phyloP scores from a whole-genome alignment of 2,888 invertebrate genomes.

The Sicus ferrugineus region DNA sequence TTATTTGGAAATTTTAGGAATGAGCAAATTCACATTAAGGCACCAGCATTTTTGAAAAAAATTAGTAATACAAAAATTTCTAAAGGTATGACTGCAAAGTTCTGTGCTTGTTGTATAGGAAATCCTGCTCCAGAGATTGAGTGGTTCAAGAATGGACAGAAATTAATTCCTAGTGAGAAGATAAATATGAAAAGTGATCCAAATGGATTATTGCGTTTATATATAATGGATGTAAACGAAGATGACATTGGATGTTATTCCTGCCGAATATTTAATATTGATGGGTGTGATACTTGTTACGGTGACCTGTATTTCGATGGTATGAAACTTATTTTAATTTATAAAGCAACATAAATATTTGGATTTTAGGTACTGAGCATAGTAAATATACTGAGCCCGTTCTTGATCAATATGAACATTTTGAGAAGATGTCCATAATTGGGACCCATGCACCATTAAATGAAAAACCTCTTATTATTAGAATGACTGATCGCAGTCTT shows the following conservation, averaged over 20 bases:
- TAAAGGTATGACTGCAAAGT: constrained; percentile 88
- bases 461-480: constrained; percentile 90
- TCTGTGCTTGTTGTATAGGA: constrained; percentile 91
- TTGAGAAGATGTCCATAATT: constrained; percentile 79
- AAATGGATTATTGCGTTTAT: constrained; percentile 77
- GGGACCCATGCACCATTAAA: constrained; percentile 88
- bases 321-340: constrained; percentile 53
- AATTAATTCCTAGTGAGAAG: constrained; percentile 82
- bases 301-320: constrained; percentile 84
- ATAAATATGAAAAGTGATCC: constrained; percentile 82
- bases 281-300: constrained; percentile 83
- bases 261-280: constrained; percentile 82
- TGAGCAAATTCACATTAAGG: constrained; percentile 77
- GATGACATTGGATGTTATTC: constrained; percentile 86
- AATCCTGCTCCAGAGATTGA: constrained; percentile 88
- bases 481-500: constrained; percentile 88
- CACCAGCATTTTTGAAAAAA: constrained; percentile 87
- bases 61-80: constrained; percentile 88
- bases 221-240: constrained; percentile 78
- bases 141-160: constrained; percentile 82
- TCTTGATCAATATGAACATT: constrained; percentile 83
- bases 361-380: constrained; percentile 70
- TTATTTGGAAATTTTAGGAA: constrained; percentile 66
- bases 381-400: constrained; percentile 68
- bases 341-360: neutral